Base-by-base conservation (phyloP, 1,140 invertebrate species). In the Tetraneura akinire region DNA sequence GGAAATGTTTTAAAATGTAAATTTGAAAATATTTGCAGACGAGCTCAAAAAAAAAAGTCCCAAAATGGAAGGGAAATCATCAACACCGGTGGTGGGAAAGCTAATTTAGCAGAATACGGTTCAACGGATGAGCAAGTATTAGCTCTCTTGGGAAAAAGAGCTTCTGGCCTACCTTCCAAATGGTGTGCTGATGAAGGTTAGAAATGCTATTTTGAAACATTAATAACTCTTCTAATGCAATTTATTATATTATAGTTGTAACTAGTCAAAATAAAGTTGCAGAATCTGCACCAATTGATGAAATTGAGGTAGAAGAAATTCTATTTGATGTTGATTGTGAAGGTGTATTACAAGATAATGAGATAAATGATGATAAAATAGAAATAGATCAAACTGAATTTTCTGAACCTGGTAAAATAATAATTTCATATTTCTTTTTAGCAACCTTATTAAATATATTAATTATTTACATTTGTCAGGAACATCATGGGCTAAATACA, bases 1-100 rank as follows among this genome's bases (percentile, higher is more conserved):
- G 60, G 14, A 1, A 62, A 29, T 62, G 29, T 62, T 0, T 32
- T 62, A 9, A 62, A 62, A 62, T 62, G 29, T 9, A 62, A 62
- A 32, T 62, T 62, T 29, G 29, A 62, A 62, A 62, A 62, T 62
- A 62, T 62, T 1, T 62, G 60, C n/a, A 29, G 60, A 62, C 60
- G 60, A 62, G 29, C 60, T 32, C 60, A 62, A n/a, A 62, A 62
- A 32, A 62, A 62, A 32, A 62, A 62, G n/a, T 29, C 16, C 8
- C 14, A 62, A 62, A 62, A 62, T 62, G 16, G 13, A 32, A 62
- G 18, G 3, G 21, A 60, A 29, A 3, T 26, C 1, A 0, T 23
- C 4, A 29, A 13, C 6, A 60, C 57, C 26, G 26, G 60, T 9
- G 60, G 60, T 18, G 60, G 26, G 1, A 62, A 62, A 62, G 60